phyloP scores from a whole-genome alignment of 2,113 vertebrate species.

The Anarrhichthys ocellatus region DNA sequence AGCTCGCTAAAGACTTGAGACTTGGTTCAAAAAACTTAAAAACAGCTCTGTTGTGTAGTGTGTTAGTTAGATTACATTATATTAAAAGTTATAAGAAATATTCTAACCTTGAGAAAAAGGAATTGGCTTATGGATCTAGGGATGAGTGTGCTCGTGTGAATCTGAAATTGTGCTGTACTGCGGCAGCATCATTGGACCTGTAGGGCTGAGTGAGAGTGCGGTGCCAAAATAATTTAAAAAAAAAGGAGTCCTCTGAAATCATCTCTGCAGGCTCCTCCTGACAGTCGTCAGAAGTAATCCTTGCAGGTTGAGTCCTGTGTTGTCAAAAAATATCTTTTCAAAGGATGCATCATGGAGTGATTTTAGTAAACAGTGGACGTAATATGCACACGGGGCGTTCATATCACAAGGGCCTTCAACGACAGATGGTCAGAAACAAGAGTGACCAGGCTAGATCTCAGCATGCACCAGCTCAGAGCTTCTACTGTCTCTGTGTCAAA shows the following conservation, averaged over 20 bases:
- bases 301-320: slow-evolving; percentile 52
- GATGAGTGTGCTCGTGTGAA: slow-evolving; percentile 20
- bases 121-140: slow-evolving; percentile 3
- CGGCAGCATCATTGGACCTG: slow-evolving; percentile 30
- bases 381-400: slow-evolving; percentile 35
- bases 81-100: background rate
- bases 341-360: slow-evolving; percentile 50
- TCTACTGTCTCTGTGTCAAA: slow-evolving; percentile 52
- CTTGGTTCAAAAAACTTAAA: background rate
- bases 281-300: slow-evolving; percentile 53
- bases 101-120: background rate
- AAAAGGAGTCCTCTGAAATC: slow-evolving; percentile 40
- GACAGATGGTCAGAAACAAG: slow-evolving; percentile 62
- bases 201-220: slow-evolving; percentile 18
- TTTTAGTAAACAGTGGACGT: slow-evolving; percentile 46
- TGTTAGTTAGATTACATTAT: background rate
- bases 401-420: slow-evolving; percentile 30
- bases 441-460: slow-evolving; percentile 52
- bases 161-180: slow-evolving; percentile 36
- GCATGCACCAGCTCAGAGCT: slow-evolving; percentile 40
- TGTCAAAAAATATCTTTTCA: slow-evolving; percentile 64
- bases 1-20: background rate
- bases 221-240: slow-evolving; percentile 12
- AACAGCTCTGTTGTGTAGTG: background rate
- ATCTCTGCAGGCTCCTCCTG: slow-evolving; percentile 44